These are phyloP conservation scores for Heloderma charlesbogerti DNA, from an alignment of 2,113 vertebrate species.

Conservation along the genomic window DNA sequence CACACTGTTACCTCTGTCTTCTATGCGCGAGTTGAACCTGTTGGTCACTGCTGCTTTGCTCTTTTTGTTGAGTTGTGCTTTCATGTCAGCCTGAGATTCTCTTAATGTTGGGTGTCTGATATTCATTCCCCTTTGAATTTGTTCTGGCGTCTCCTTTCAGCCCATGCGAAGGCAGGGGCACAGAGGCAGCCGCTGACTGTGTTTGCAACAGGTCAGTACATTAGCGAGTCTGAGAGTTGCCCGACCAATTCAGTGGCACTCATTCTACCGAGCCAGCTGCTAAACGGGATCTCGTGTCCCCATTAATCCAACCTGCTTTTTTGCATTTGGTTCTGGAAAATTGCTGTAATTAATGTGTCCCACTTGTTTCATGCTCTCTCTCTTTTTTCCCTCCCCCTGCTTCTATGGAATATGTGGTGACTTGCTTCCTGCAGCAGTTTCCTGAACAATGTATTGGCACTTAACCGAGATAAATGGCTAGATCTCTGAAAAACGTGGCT, in stretches of 20 bases:
- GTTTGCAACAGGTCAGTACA: neutral
- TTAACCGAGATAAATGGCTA: neutral
- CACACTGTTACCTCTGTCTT: neutral
- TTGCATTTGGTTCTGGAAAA: constrained; percentile 1
- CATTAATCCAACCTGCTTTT: neutral
- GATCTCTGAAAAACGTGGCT: neutral
- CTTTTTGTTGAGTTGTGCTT: neutral
- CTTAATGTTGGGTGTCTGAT: too few species aligned
- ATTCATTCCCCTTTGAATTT: neutral
- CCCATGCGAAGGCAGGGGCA: neutral
- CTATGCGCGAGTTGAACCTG: neutral
- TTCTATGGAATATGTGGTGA: neutral
- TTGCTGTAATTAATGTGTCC: constrained; percentile 5
- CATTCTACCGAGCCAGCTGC: neutral
- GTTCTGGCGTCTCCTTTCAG: neutral
- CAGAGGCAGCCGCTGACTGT: neutral
- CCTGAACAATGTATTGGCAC: neutral
- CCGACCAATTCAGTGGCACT: neutral
- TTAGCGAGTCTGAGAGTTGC: neutral
- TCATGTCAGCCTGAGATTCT: neutral
- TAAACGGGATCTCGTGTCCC: neutral
- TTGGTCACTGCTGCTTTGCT: neutral
- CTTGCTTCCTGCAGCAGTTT: neutral
- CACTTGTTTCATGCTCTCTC: neutral
- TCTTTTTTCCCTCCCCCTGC: neutral